These are phyloP conservation scores for Loripinus fragilis DNA, from an alignment of 2,888 invertebrate species.

Conservation along the genomic window DNA sequence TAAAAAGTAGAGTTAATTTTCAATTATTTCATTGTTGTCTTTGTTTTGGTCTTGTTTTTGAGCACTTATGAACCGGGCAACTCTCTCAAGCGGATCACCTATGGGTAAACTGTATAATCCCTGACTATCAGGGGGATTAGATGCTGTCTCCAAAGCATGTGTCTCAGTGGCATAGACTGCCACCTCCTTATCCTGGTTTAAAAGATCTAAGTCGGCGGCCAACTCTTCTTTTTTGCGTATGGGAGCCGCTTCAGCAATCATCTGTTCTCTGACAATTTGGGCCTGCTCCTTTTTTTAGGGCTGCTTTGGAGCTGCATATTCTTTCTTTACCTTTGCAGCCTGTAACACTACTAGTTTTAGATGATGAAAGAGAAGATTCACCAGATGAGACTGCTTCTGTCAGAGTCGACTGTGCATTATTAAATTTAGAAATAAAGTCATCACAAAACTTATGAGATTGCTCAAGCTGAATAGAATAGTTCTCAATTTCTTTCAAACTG, in stretches of 20 bases:
- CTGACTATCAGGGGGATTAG: background rate
- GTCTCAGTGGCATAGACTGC: background rate
- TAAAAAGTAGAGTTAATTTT: too few species aligned
- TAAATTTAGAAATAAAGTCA: background rate
- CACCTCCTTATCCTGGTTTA: constrained; percentile 2
- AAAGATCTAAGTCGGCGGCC: background rate
- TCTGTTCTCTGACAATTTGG: background rate
- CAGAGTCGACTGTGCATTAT: background rate
- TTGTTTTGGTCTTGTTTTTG: background rate
- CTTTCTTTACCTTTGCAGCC: background rate
- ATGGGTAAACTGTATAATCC: background rate
- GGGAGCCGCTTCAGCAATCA: constrained; percentile 1
- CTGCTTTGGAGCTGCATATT: background rate
- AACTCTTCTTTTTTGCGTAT: background rate
- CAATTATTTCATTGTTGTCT: background rate
- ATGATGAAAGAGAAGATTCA: background rate
- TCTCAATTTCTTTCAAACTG: background rate
- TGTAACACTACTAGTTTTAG: background rate
- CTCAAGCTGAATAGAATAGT: background rate
- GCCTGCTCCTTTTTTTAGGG: background rate
- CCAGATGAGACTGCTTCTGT: background rate
- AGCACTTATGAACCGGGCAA: background rate
- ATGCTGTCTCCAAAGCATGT: background rate
- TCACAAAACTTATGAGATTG: background rate
- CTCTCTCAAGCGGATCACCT: background rate